Evolutionary conservation across 1,140 invertebrate genomes (phyloP), one percentile per base, ranked within the genome.

Genomic region (Eueides isabella): DNA sequence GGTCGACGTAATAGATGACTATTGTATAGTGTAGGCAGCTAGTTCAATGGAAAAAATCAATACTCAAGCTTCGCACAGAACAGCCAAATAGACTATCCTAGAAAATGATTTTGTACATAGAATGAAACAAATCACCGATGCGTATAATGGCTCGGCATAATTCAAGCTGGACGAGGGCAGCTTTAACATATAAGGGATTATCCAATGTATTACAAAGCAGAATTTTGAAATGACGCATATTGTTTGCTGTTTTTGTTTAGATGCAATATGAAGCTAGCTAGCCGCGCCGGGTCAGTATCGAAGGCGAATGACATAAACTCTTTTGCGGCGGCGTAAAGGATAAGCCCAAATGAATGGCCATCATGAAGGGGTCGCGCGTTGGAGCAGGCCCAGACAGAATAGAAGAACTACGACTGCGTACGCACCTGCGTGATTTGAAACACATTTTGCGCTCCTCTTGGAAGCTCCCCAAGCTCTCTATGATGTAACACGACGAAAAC

Each of bases 371-470:
- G 85, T 89, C 90, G 91, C 92, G 91, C 87, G 88, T 93, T 92
- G 92, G 96, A 96, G 96, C 96, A 97, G 95, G 96, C 96, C 95
- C 96, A 96, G 96, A 96, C 95, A 95, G 96, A 95, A 95, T 95
- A 95, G 95, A 94, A 94, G 96, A 95, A 95, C 94, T 95, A 96
- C 96, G 96, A 94, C 96, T 97, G 97, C 97, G 96, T 97, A 97
- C 96, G 96, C 96, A 97, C 96, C 96, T 97, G 96, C 96, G 96
- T 97, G 96, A 95, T 95, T 95, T 94, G 92, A 92, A 88, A 92
- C 81, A 91, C 92, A 93, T 93, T 90, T 93, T 90, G 84, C 84
- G 85, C 86, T 88, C 86, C 85, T 87, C 89, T 88, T 90, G 82
- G 85, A 86, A 85, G 78, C 87, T 85, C 82, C 80, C 78, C 80